phyloP scores from a whole-genome alignment of 2,797 vertebrate species.

The Podarcis lilfordi region DNA sequence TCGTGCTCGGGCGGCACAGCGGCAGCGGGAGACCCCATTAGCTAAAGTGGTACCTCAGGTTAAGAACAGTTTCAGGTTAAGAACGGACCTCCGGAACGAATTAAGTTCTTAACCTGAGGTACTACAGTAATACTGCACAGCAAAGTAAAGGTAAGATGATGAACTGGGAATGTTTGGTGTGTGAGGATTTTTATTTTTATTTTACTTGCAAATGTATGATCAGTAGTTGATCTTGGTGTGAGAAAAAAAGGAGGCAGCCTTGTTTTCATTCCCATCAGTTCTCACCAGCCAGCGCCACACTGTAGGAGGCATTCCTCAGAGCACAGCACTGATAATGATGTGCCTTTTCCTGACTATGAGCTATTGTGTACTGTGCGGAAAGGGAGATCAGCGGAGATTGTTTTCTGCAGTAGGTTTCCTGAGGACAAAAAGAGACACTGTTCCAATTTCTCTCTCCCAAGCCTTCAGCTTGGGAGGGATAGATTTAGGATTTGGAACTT shows the following conservation, averaged over 20 bases:
- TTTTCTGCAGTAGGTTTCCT: constrained; percentile 42
- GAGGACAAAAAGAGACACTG: not conserved
- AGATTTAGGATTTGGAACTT: constrained; percentile 1
- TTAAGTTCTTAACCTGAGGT: too few relatives aligned
- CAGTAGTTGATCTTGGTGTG: not conserved
- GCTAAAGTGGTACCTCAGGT: too few relatives aligned
- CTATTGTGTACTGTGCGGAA: constrained; percentile 22
- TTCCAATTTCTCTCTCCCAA: not conserved
- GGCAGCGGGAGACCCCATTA: too few relatives aligned
- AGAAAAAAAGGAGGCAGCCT: constrained; percentile 42
- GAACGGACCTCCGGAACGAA: too few relatives aligned
- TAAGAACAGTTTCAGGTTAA: too few relatives aligned
- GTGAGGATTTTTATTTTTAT: not conserved
- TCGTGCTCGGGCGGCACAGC: too few relatives aligned
- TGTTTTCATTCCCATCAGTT: constrained; percentile 43
- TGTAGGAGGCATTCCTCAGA: constrained; percentile 40
- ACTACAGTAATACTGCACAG: not conserved
- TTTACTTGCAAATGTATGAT: not conserved
- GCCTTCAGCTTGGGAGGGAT: not conserved
- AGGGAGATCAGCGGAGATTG: constrained; percentile 23
- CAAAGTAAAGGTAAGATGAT: not conserved
- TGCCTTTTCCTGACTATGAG: constrained; percentile 50
- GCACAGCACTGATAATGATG: not conserved
- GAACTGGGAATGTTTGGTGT: not conserved
- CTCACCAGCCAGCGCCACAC: not conserved